Evolutionary conservation across 2,113 vertebrate genomes (phyloP).

Genomic region (Rhegmatorhina hoffmannsi): DNA sequence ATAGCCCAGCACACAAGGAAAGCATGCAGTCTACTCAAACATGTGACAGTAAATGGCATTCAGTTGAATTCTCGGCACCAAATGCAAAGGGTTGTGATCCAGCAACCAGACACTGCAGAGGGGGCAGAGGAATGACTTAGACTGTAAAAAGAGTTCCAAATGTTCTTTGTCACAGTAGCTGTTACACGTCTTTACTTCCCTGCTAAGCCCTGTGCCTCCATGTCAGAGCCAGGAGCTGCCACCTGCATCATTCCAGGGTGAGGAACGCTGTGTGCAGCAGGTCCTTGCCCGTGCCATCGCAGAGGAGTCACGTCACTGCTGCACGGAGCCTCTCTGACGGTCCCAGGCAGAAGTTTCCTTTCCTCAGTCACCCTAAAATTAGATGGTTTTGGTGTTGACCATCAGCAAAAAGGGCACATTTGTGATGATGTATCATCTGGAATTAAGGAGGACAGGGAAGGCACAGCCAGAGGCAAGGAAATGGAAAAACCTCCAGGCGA

Average conservation of each 20-base stretch:
- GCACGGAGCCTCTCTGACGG: neutral
- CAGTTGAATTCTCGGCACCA: slow-evolving; percentile 26
- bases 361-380: neutral
- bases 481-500: neutral
- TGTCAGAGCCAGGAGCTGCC: neutral
- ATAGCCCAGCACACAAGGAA: slow-evolving; percentile 39
- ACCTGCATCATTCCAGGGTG: neutral
- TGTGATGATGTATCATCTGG: slow-evolving; percentile 18
- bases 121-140: neutral
- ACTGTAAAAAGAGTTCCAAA: slow-evolving; percentile 1
- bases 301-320: neutral
- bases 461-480: slow-evolving; percentile 54
- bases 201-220: neutral
- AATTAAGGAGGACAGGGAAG: slow-evolving; percentile 34
- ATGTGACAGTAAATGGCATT: slow-evolving; percentile 34
- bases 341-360: neutral
- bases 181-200: neutral
- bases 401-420: slow-evolving; percentile 41
- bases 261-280: neutral
- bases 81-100: slow-evolving; percentile 17
- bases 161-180: slow-evolving; percentile 34
- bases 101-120: slow-evolving; percentile 7
- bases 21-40: slow-evolving; percentile 62
- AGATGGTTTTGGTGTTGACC: neutral
- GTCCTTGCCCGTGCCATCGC: neutral